A percentile compares a stretch with the other conserved stretches of the same genome.
Conservation (phyloP, 2,113 vertebrate species). For the Austrofundulus limnaeus region DNA sequence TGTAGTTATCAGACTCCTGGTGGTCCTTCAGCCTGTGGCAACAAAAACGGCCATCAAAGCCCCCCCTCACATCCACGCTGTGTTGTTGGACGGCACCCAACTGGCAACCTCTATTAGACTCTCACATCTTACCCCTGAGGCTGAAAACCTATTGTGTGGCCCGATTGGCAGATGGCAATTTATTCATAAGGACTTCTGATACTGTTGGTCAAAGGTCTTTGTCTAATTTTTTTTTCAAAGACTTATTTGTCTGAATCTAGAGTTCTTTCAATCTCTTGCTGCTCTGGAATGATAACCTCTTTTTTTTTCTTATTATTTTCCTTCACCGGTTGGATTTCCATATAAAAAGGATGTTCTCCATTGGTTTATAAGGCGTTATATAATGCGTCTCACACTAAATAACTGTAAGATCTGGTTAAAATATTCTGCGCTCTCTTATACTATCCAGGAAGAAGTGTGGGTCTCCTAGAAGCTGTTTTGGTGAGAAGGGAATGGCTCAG, state of each 20-base stretch:
- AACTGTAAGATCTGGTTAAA: slow-evolving; percentile 24
- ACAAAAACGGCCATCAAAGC: slow-evolving; percentile 61
- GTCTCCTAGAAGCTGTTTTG: slow-evolving; percentile 43
- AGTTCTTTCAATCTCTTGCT: slow-evolving; percentile 33
- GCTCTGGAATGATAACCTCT: slow-evolving; percentile 2
- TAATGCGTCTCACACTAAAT: slow-evolving; percentile 21
- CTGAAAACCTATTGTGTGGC: slow-evolving; percentile 53
- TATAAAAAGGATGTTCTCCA: slow-evolving; percentile 18
- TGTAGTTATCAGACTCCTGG: slow-evolving; percentile 77
- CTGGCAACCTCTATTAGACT: slow-evolving; percentile 70
- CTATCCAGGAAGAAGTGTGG: slow-evolving; percentile 48
- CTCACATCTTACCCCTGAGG: slow-evolving; percentile 56
- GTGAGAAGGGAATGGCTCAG: slow-evolving; percentile 60
- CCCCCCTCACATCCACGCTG: slow-evolving; percentile 15
- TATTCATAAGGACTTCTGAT: slow-evolving; percentile 55
- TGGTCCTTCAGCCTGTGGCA: slow-evolving; percentile 75
- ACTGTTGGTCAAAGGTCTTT: slow-evolving; percentile 41
- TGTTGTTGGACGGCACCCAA: slow-evolving; percentile 65
- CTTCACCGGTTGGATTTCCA: slow-evolving; percentile 30
- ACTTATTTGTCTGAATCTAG: slow-evolving; percentile 47
- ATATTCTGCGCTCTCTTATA: slow-evolving; percentile 27
- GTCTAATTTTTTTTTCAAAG: slow-evolving; percentile 38
- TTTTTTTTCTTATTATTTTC: slow-evolving; percentile 11
- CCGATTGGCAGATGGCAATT: slow-evolving; percentile 58
- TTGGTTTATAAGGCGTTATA: slow-evolving; percentile 17